A percentile compares a stretch with the other conserved stretches of the same genome.
Evolutionary conservation across 2,797 vertebrate genomes (phyloP).

Genomic region (Leucoraja ocellata): DNA sequence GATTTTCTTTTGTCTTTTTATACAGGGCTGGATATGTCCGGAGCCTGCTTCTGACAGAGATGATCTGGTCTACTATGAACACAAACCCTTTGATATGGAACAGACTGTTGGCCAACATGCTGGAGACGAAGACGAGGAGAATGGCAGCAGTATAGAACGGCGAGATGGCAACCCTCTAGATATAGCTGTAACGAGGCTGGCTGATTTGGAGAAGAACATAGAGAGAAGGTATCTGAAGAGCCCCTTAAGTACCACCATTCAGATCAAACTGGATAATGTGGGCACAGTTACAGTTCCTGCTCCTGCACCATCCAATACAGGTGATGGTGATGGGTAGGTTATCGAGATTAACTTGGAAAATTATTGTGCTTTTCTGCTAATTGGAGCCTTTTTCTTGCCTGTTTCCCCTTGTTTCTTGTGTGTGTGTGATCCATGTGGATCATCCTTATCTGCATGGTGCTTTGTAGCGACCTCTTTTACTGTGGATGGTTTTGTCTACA

Average conservation of each 20-base stretch:
- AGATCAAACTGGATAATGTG: slow-evolving; percentile 99
- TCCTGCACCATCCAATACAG: slow-evolving; percentile 99
- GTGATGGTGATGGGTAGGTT: slow-evolving; percentile 99
- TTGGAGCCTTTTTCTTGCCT: slow-evolving; percentile 78
- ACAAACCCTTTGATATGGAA: slow-evolving; percentile 76
- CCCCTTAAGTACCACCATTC: slow-evolving; percentile 99
- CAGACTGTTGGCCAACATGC: slow-evolving; percentile 64
- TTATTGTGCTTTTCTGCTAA: slow-evolving; percentile 90
- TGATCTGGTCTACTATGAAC: slow-evolving; percentile 95
- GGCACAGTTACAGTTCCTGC: slow-evolving; percentile 99
- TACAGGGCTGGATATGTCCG: slow-evolving; percentile 90
- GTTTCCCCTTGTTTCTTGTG: slow-evolving; percentile 63
- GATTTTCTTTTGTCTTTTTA: slow-evolving; percentile 17
- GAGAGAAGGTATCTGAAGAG: slow-evolving; percentile 99
- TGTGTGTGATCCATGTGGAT: slow-evolving; percentile 65
- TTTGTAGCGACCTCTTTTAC: slow-evolving; percentile 38
- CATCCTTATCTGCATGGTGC: slow-evolving; percentile 70
- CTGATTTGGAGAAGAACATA: slow-evolving; percentile 99
- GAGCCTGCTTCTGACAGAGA: slow-evolving; percentile 93
- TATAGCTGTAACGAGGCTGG: slow-evolving; percentile 98
- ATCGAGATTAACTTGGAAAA: slow-evolving; percentile 82
- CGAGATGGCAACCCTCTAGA: slow-evolving; percentile 97
- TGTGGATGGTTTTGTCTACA: slow-evolving; percentile 48
- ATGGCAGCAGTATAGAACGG: slow-evolving; percentile 73
- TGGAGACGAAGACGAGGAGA: slow-evolving; percentile 67